A percentile compares a stretch with the other conserved stretches of the same genome.
phyloP scores from a whole-genome alignment of 2,797 vertebrate species.

The Crypturellus tataupa region DNA sequence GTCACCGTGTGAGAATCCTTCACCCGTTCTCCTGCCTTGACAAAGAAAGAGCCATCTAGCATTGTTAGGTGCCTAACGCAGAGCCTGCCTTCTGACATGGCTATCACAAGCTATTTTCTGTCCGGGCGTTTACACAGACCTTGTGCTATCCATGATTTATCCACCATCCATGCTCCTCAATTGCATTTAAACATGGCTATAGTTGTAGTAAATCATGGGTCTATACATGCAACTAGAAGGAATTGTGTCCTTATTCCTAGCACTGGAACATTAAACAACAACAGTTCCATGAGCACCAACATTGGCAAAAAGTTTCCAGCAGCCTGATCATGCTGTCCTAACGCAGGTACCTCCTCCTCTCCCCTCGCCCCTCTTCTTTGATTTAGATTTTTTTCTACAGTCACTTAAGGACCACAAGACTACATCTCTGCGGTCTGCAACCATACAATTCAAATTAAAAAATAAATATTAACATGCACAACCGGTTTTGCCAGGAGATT shows the following conservation, averaged over 20 bases:
- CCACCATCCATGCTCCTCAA: conserved; percentile 11
- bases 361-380: neutral
- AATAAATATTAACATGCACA: neutral
- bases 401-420: neutral
- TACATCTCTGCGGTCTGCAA: neutral
- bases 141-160: conserved; percentile 56
- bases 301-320: conserved; percentile 35
- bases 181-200: conserved; percentile 42
- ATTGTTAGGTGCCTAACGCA: conserved; percentile 45
- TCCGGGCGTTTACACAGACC: conserved; percentile 60
- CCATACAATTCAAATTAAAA: neutral
- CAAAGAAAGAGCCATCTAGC: conserved; percentile 63
- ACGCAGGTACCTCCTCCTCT: neutral
- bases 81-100: conserved; percentile 55
- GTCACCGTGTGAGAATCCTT: conserved; percentile 61
- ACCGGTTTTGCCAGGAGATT: conserved; percentile 7
- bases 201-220: conserved; percentile 51
- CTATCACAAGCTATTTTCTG: conserved; percentile 64
- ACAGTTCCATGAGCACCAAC: conserved; percentile 11
- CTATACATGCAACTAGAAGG: conserved; percentile 23
- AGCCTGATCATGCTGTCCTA: neutral
- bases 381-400: neutral
- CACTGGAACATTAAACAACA: conserved; percentile 47
- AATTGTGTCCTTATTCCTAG: conserved; percentile 8
- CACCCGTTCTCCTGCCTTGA: conserved; percentile 1